Base-by-base conservation (phyloP, 2,888 invertebrate genomes). In the Chelonus formosanus region DNA sequence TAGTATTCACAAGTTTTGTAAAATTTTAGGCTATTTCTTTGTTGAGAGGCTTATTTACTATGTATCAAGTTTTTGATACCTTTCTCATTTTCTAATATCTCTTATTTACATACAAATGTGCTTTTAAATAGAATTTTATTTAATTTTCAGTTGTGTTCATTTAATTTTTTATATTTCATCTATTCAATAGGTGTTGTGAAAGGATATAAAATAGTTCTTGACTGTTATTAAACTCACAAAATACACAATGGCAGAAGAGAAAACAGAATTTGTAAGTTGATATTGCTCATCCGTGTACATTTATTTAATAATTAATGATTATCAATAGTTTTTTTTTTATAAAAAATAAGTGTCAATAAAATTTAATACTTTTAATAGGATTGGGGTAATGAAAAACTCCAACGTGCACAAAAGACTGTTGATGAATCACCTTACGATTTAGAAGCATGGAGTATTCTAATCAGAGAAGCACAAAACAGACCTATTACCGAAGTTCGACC, bases 371-470 rank as follows among this genome's bases (percentile, higher is more conserved):
- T 35, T 0, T 32, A 35, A 10, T 77, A 94, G 94, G 94, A 94
- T 84, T 95, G 94, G 94, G 94, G 94, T 5, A 94, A 93, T 82
- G 95, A 95, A 77, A 90, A 95, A 69, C 84, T 95, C 48, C 90
- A 90, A 72, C 87, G 94, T 40, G 94, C 95, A 3, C 94, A 95
- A 78, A 90, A 93, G 72, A 91, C 93, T 3, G 91, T 98, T 0
- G 94, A 96, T 80, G 90, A 92, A 50, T 94, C 95, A 73, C 90
- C 92, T 0, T 98, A 96, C 80, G 98, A 99, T 84, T 90, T 97
- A 43, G 99, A 99, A 84, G 96, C 98, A 36, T 99, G 99, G 99
- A 97, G 97, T 63, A 89, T 98, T 34, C 89, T 99, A 64, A 90
- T 99, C 57, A 88, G 98, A 63, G 98, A 99, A 85, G 94, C 96